Evolutionary conservation across 1,140 invertebrate genomes (phyloP).

Genomic region (Sarcophaga bullata): DNA sequence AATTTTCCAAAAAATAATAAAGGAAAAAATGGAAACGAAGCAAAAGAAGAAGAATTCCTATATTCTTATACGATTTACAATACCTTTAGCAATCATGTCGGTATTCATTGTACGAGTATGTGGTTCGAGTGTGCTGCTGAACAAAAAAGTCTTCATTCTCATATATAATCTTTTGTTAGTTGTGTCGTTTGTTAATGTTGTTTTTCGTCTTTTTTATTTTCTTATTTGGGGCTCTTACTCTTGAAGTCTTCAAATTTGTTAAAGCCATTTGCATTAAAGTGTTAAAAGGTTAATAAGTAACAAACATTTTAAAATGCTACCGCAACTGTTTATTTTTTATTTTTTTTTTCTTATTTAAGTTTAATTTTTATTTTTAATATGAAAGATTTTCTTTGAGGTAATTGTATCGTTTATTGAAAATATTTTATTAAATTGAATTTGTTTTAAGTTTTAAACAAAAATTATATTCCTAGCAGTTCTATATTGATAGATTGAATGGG

Average conservation of each 20-base stretch:
- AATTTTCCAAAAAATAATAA: neutral
- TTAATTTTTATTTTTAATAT: neutral
- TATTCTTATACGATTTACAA: neutral
- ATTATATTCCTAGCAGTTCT: neutral
- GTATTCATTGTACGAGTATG: conserved; percentile 16
- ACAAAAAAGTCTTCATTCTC: neutral
- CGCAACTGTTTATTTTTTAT: neutral
- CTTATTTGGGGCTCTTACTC: neutral
- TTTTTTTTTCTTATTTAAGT: neutral
- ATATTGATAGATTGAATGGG: neutral
- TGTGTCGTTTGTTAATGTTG: neutral
- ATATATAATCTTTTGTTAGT: neutral
- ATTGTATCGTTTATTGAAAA: neutral
- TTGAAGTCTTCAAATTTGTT: conserved; percentile 35
- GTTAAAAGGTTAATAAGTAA: conserved; percentile 41
- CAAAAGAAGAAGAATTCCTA: neutral
- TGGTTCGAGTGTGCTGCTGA: neutral
- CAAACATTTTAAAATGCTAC: conserved; percentile 40
- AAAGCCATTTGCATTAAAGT: conserved; percentile 39
- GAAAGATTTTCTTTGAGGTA: neutral
- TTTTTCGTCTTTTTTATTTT: neutral
- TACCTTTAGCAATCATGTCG: conserved; percentile 4
- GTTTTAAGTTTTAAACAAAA: neutral
- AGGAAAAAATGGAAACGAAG: too few species aligned
- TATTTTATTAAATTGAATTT: neutral